Evolutionary conservation across 2,888 invertebrate genomes (phyloP), one percentile per base, ranked within the genome.

Genomic region (Pandemis corylana): DNA sequence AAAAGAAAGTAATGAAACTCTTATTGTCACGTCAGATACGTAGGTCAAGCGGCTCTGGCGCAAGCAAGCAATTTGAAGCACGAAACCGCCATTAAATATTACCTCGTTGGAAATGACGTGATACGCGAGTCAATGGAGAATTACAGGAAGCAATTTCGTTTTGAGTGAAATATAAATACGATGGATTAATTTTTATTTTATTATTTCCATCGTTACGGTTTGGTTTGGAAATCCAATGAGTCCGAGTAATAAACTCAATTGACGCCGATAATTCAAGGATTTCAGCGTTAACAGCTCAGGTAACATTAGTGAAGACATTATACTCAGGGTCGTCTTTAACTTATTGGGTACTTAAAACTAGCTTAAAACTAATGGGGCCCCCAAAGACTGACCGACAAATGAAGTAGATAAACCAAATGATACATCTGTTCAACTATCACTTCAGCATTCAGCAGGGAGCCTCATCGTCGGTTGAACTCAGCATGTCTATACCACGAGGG

Each of bases 1-100:
- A 49, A 49, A 36, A 36, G 28, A 36, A 36, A 36, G 28, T 36
- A 36, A 36, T 36, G 28, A 36, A 36, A 36, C 28, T 36, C 28
- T 36, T 2, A 4, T 49, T 49, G 53, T 53, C 53, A 44, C 15
- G 9, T 46, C 44, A 68, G 62, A 69, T 51, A 49, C 51, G 74
- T 51, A 70, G 61, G 68, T 51, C 64, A 51, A 28, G 46, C 68
- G 9, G 42, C 28, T 15, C 5, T 12, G 12, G 49, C 49, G 12
- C n/a, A 63, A 13, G 46, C 74, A n/a, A n/a, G n/a, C 70, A 75
- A 71, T 75, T 71, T 71, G n/a, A 53, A 12, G 66, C 75, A 75
- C 75, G 75, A 51, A 75, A 44, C 53, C 7, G 44, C 44, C 67
- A 71, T 75, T 71, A 75, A 68, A 44, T 20, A 61, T 62, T 66